phyloP scores from a whole-genome alignment of 35 echinoderm and acorn worm species.

The Stichopus chloronotus region DNA sequence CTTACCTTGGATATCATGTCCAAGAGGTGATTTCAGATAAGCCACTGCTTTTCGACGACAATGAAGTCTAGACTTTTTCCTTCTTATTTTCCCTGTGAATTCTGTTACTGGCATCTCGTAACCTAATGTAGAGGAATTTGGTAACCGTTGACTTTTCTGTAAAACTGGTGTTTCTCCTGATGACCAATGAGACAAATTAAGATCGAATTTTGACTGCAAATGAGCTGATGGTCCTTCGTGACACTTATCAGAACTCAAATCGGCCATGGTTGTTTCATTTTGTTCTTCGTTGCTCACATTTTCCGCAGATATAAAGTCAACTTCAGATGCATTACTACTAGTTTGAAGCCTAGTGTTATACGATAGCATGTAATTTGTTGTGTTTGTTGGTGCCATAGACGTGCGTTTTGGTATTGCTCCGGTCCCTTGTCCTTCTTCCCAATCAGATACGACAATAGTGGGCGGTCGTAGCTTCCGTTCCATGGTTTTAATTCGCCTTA shows the following conservation, averaged over 20 bases:
- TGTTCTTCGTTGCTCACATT: neutral
- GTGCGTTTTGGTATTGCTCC: slow-evolving; percentile 38
- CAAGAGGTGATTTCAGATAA: slow-evolving; percentile 51
- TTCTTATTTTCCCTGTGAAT: slow-evolving; percentile 53
- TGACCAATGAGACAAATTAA: slow-evolving; percentile 26
- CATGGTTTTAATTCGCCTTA: neutral
- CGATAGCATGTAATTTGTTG: neutral
- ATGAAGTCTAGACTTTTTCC: slow-evolving; percentile 55
- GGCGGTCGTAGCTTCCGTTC: slow-evolving; percentile 32
- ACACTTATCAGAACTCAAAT: slow-evolving; percentile 54
- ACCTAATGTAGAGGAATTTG: neutral
- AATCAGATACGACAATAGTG: slow-evolving; percentile 22
- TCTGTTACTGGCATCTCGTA: slow-evolving; percentile 50
- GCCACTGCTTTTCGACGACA: slow-evolving; percentile 51
- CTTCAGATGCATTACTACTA: neutral
- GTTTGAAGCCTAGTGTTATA: slow-evolving; percentile 48
- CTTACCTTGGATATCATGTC: slow-evolving; percentile 57
- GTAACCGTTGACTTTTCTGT: slow-evolving; percentile 35
- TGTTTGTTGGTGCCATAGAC: no score
- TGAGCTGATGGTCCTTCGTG: neutral
- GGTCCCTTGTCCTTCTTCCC: slow-evolving; percentile 29
- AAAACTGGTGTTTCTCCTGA: slow-evolving; percentile 1
- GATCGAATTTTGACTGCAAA: slow-evolving; percentile 26
- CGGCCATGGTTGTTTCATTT: slow-evolving; percentile 44
- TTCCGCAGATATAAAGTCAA: slow-evolving; percentile 36